Conservation (phyloP, 2,797 vertebrate species). For the Enteromius trimaculatus region DNA sequence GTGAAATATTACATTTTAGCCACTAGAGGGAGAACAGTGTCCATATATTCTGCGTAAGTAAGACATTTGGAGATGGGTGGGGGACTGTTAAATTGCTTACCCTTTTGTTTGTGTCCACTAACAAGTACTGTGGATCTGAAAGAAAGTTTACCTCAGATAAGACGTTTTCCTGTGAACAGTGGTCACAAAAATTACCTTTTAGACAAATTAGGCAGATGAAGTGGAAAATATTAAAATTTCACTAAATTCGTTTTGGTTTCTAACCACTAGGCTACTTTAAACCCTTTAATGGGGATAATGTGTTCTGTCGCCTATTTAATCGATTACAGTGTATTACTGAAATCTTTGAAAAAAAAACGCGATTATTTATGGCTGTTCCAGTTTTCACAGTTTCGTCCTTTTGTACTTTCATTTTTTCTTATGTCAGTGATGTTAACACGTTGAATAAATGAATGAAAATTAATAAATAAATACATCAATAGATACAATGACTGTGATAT, state of each 20-base stretch:
- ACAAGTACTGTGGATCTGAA: not conserved
- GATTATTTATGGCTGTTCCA: too few relatives aligned
- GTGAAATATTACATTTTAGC: not conserved
- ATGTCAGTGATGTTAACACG: not conserved
- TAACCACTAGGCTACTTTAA: not conserved
- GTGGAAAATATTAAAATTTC: not conserved
- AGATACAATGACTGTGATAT: not conserved
- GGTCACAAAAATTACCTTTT: not conserved
- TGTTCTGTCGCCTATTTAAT: not conserved
- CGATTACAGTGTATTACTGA: not conserved
- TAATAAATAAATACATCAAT: too few relatives aligned
- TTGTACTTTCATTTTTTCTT: not conserved
- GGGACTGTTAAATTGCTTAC: not conserved
- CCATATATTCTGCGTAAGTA: not conserved
- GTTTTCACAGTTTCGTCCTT: not conserved
- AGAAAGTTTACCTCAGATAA: not conserved
- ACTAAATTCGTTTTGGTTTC: not conserved
- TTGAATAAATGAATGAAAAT: not conserved
- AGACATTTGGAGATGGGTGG: not conserved
- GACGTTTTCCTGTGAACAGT: too few relatives aligned
- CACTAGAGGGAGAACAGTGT: conserved; percentile 30
- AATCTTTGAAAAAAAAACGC: not conserved
- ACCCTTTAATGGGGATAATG: not conserved
- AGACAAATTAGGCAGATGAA: not conserved
- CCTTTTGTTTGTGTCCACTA: not conserved